These are phyloP conservation scores for Fukomys damarensis DNA, from an alignment of 2,113 vertebrate species.

Conservation along the genomic window DNA sequence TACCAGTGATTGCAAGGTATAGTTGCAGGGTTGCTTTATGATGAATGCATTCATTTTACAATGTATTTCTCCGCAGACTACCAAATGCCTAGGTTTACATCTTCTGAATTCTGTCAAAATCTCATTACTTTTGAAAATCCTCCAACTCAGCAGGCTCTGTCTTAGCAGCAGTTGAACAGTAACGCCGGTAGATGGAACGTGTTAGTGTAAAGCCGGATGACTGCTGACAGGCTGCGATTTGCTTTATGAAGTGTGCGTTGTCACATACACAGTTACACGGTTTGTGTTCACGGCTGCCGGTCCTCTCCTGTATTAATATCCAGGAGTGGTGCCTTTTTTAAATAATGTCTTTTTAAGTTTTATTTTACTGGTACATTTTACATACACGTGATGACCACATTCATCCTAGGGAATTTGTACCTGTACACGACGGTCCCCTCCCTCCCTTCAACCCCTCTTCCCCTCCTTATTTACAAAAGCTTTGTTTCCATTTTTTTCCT, in stretches of 20 bases:
- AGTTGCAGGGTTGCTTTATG: not conserved
- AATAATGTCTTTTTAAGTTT: not conserved
- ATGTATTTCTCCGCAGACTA: not conserved
- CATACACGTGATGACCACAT: not conserved
- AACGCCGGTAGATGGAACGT: not conserved
- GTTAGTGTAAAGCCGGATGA: not conserved
- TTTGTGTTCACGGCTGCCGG: constrained; percentile 66
- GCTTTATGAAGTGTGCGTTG: constrained; percentile 46
- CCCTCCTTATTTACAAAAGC: not conserved
- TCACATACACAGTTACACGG: not conserved
- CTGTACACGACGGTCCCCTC: not conserved
- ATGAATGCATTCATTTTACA: constrained; percentile 22
- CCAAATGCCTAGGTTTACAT: not conserved
- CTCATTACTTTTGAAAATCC: constrained; percentile 23
- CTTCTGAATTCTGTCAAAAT: constrained; percentile 51
- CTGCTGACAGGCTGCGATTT: constrained; percentile 55
- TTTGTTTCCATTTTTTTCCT: not conserved
- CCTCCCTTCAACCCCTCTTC: not conserved
- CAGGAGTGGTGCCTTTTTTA: not conserved
- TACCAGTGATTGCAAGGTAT: not conserved
- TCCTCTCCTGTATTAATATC: not conserved
- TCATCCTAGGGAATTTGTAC: not conserved
- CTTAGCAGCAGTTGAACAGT: not conserved
- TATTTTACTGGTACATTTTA: not conserved
- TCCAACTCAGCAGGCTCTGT: not conserved